These are phyloP conservation scores for Chascanopsetta lugubris DNA, from an alignment of 2,113 vertebrate genomes.

Conservation along the genomic window DNA sequence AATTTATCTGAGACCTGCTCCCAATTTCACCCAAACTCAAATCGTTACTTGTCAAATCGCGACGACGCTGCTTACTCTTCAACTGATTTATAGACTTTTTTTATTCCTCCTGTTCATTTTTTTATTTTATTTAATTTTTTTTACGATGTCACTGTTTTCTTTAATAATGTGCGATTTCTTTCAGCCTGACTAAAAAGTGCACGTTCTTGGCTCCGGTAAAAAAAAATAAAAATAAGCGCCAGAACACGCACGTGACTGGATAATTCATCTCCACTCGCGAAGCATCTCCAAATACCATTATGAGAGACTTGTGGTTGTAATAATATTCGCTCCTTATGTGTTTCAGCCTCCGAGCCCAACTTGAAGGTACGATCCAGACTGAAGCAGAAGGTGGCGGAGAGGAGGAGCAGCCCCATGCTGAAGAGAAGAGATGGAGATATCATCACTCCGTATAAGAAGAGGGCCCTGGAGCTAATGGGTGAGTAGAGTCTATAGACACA, in stretches of 20 bases:
- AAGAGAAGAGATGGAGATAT: slow-evolving; percentile 92
- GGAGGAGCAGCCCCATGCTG: slow-evolving; percentile 96
- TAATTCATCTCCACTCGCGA: slow-evolving; percentile 1
- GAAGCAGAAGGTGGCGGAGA: slow-evolving; percentile 99
- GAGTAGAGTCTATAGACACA: slow-evolving; percentile 37
- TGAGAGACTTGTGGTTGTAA: slow-evolving; percentile 2
- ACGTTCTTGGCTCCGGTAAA: slow-evolving; percentile 13
- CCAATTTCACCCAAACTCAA: slow-evolving; percentile 49
- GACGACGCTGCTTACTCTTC: slow-evolving; percentile 39
- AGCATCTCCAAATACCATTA: slow-evolving; percentile 1
- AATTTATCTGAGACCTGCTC: slow-evolving; percentile 66
- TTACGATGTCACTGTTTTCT: slow-evolving; percentile 28
- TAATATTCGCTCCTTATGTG: slow-evolving; percentile 51
- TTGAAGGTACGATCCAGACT: slow-evolving; percentile 98
- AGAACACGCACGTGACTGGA: neutral
- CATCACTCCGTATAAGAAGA: slow-evolving; percentile 94
- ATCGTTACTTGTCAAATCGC: slow-evolving; percentile 39
- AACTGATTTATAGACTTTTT: slow-evolving; percentile 34
- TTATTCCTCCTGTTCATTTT: slow-evolving; percentile 29
- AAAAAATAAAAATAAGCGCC: slow-evolving; percentile 1
- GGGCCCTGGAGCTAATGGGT: slow-evolving; percentile 96
- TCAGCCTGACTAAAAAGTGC: slow-evolving; percentile 12
- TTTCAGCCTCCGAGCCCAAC: slow-evolving; percentile 96
- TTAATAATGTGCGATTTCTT: slow-evolving; percentile 29
- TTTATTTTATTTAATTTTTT: too few relatives aligned